phyloP scores from a whole-genome alignment of 2,797 vertebrate species.

The Trichosurus vulpecula region DNA sequence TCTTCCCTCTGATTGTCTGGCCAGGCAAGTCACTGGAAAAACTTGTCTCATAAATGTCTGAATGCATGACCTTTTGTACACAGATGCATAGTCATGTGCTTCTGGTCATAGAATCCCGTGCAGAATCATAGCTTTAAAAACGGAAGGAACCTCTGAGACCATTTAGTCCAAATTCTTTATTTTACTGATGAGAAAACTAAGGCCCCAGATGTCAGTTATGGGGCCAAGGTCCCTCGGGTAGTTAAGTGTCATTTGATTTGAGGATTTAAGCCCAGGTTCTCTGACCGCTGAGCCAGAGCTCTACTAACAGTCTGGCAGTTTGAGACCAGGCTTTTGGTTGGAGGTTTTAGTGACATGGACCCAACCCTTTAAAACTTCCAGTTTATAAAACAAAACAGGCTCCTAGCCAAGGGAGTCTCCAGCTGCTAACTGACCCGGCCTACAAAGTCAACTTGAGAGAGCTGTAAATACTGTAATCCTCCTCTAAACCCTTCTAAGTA shows the following conservation, averaged over 20 bases:
- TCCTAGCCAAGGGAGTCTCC: slow-evolving; percentile 68
- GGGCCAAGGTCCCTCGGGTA: not conserved
- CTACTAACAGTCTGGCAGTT: not conserved
- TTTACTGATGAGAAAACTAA: not conserved
- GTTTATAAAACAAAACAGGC: slow-evolving; percentile 70
- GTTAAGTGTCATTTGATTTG: not conserved
- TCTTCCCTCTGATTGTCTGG: not conserved
- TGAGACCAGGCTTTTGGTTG: not conserved
- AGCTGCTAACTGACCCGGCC: slow-evolving; percentile 78
- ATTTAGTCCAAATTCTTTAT: not conserved
- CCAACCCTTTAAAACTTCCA: slow-evolving; percentile 50
- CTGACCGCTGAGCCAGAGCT: not conserved
- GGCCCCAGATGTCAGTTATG: not conserved
- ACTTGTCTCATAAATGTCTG: not conserved
- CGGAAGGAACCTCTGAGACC: not conserved
- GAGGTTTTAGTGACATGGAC: slow-evolving; percentile 44
- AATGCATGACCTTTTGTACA: not conserved
- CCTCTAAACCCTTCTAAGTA: slow-evolving; percentile 74
- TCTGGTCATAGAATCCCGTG: not conserved
- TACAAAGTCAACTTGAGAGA: slow-evolving; percentile 76
- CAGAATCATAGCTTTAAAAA: not conserved
- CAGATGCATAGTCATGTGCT: not conserved
- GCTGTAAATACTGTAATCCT: slow-evolving; percentile 75
- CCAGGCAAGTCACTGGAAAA: not conserved
- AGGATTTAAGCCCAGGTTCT: not conserved